A percentile compares a stretch with the other conserved stretches of the same genome.
These are phyloP conservation scores for Lamprologus tigripictilis DNA, from an alignment of 2,113 vertebrate species.

Conservation along the genomic window DNA sequence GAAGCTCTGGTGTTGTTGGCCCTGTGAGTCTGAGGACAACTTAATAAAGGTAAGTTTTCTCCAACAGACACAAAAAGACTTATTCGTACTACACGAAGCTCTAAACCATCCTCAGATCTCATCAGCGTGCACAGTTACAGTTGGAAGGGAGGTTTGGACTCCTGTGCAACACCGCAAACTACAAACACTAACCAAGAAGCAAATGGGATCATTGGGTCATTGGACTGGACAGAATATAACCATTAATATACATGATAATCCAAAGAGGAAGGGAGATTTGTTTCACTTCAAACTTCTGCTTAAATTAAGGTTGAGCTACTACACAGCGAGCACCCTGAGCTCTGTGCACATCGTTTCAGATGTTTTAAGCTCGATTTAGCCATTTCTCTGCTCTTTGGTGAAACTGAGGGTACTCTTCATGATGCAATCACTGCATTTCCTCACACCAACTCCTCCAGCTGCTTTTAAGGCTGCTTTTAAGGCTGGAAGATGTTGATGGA, in stretches of 20 bases:
- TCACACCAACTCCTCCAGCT: not conserved
- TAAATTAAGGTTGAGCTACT: not conserved
- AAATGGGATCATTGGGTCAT: not conserved
- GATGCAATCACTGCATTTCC: not conserved
- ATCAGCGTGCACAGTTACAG: not conserved
- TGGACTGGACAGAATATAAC: not conserved
- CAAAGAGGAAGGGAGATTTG: not conserved
- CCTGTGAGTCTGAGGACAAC: not conserved
- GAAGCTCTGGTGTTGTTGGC: not conserved
- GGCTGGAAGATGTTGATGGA: not conserved
- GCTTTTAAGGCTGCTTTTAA: not conserved
- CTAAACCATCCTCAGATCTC: not conserved
- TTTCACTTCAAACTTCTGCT: not conserved
- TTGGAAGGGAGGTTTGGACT: not conserved
- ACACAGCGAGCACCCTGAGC: not conserved
- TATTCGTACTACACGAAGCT: not conserved
- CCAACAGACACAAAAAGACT: not conserved
- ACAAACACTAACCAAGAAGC: not conserved
- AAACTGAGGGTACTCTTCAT: not conserved
- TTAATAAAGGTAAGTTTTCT: not conserved
- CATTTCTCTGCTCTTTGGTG: slow-evolving; percentile 16
- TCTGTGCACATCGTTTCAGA: not conserved
- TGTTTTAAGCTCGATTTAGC: not conserved
- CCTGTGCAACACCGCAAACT: not conserved
- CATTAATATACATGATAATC: not conserved